phyloP scores from a whole-genome alignment of 2,888 invertebrate genomes.

The Sicus ferrugineus region DNA sequence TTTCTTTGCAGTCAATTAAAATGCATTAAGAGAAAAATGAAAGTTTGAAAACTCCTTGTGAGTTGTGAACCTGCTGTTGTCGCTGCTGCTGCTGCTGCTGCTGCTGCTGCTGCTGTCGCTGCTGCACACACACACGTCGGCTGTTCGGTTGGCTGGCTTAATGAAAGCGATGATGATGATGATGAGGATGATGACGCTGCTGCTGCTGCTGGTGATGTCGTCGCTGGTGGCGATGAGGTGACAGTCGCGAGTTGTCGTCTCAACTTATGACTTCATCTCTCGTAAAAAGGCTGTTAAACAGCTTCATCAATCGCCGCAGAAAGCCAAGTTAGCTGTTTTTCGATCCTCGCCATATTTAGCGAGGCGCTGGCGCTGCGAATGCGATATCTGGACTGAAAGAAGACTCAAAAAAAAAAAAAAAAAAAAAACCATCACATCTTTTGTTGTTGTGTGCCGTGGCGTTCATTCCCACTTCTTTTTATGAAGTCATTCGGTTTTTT shows the following conservation, averaged over 20 bases:
- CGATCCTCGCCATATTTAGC: not conserved
- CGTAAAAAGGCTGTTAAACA: not conserved
- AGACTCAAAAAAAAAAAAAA: too few relatives aligned
- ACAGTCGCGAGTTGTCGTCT: not conserved
- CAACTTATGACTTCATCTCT: not conserved
- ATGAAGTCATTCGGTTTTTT: too few relatives aligned
- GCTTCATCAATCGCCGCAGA: not conserved
- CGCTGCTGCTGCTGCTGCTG: not conserved
- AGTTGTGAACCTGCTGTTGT: not conserved
- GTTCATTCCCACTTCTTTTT: too few relatives aligned
- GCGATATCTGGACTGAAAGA: too few relatives aligned
- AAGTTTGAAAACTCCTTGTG: conserved; percentile 1
- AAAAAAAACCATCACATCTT: too few relatives aligned
- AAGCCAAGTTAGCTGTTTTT: not conserved
- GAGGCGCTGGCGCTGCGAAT: too few relatives aligned
- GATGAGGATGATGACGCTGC: not conserved
- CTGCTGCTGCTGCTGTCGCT: not conserved
- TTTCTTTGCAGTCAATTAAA: conserved; percentile 14
- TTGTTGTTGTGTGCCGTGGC: too few relatives aligned
- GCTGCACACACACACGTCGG: not conserved
- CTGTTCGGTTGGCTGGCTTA: not conserved
- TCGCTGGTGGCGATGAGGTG: not conserved
- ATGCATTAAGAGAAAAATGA: conserved; percentile 30
- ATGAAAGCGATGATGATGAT: not conserved
- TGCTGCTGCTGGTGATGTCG: not conserved